Evolutionary conservation across 2,888 invertebrate genomes (phyloP).

Genomic region (Ctenicera cuprea): DNA sequence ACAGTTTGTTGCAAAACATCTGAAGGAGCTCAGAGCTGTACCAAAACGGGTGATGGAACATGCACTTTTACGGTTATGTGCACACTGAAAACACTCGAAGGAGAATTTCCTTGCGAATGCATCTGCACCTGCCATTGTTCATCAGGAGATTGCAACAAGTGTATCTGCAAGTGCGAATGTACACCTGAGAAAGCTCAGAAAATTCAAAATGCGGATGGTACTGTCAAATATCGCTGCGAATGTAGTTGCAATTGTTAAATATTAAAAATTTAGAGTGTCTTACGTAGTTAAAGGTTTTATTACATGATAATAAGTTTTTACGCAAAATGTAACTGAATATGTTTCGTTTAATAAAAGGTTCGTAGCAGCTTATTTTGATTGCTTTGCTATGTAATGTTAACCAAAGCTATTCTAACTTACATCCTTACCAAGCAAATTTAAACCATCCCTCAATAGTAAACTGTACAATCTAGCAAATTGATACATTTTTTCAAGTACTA

Average conservation of each 20-base stretch:
- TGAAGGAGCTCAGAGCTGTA: slow-evolving; percentile 11
- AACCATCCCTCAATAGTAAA: no score
- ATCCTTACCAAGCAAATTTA: no score
- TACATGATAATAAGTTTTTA: no score
- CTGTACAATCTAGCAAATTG: no score
- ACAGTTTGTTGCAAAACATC: slow-evolving; percentile 9
- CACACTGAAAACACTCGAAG: slow-evolving; percentile 44
- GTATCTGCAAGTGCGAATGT: slow-evolving; percentile 50
- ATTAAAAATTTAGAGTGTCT: no score
- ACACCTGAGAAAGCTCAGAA: slow-evolving; percentile 44
- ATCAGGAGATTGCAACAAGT: slow-evolving; percentile 42
- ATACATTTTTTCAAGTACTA: no score
- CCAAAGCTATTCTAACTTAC: no score
- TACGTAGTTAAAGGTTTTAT: no score
- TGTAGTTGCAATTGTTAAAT: slow-evolving; percentile 48
- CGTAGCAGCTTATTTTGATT: no score
- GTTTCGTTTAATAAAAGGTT: no score
- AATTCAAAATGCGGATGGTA: slow-evolving; percentile 37
- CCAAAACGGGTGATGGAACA: slow-evolving; percentile 27
- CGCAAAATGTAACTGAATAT: no score
- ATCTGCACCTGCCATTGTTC: slow-evolving; percentile 44
- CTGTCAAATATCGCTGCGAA: slow-evolving; percentile 49
- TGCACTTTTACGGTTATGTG: slow-evolving; percentile 41
- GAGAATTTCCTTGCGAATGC: slow-evolving; percentile 51
- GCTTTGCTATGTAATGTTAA: no score